Evolutionary conservation across 2,113 vertebrate genomes (phyloP), one percentile per base, ranked within the genome.

Genomic region (Grammomys surdaster): DNA sequence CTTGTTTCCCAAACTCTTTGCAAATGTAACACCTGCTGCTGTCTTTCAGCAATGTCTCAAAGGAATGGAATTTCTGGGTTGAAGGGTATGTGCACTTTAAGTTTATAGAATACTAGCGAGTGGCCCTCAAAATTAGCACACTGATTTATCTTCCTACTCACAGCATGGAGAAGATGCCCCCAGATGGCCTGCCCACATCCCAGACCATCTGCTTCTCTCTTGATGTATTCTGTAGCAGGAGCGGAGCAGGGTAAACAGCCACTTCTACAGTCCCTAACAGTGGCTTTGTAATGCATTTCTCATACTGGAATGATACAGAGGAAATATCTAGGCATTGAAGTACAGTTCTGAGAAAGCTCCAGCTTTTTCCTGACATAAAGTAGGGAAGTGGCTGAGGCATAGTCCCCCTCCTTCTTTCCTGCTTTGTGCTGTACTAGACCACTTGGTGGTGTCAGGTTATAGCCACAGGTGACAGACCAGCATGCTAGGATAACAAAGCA

Each of bases 1-100:
- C 77, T 94, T 86, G 10, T 77, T 89, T 95, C 91, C 31, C 60
- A 81, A 69, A 54, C 26, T 88, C 81, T 93, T 93, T 86, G 81
- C 40, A 24, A 84, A 85, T 58, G 36, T 56, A 56, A 8, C 75
- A 88, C 90, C 95, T 95, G 87, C 84, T 36, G 14, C 87, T 56
- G 0, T 91, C 82, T 89, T 87, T 89, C 84, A 76, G 46, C n/a
- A 78, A 54, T 78, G 8, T 63, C 73, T 48, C 67, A 69, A 91
- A 87, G 73, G 84, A 91, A 91, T 56, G n/a, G 31, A 67, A 72
- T 84, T 81, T 65, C 67, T 95, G 93, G 87, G 40, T 78, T 82
- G 88, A 75, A 89, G 90, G 40, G n/a, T 54, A 48, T 69, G 51
- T 65, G 46, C n/a, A 28, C 46, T 89, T 81, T 43, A 85, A 88